Evolutionary conservation across 1,140 invertebrate genomes (phyloP).

Genomic region (Aphis craccivora): DNA sequence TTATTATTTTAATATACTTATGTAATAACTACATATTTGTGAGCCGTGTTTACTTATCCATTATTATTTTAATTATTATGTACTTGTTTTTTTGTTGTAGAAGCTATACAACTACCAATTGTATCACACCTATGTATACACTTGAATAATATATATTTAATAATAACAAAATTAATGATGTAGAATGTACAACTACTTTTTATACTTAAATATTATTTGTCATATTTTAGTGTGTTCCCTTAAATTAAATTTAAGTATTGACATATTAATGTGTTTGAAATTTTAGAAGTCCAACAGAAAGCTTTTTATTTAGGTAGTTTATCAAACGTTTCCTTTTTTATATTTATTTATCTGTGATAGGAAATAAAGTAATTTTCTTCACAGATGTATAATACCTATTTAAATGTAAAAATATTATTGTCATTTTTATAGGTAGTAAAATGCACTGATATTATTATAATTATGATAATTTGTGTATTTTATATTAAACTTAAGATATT

Average conservation of each 20-base stretch:
- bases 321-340: not conserved
- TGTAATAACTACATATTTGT: not conserved
- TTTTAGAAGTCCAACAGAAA: not conserved
- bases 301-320: not conserved
- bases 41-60: not conserved
- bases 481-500: not conserved
- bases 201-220: slow-evolving; percentile 18
- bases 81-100: not conserved
- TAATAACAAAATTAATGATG: slow-evolving; percentile 15
- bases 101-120: not conserved
- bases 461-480: not conserved
- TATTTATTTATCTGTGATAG: not conserved
- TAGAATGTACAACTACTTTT: slow-evolving; percentile 16
- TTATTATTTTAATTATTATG: not conserved
- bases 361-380: not conserved
- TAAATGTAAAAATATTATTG: not conserved
- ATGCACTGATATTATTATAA: not conserved
- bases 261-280: not conserved
- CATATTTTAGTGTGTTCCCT: not conserved
- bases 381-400: not conserved
- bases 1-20: slow-evolving; percentile 22
- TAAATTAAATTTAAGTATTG: not conserved
- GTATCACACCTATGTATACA: not conserved
- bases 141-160: not conserved
- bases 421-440: not conserved